Conservation (phyloP, 2,888 invertebrate genomes). For the Macrophya alboannulata region DNA sequence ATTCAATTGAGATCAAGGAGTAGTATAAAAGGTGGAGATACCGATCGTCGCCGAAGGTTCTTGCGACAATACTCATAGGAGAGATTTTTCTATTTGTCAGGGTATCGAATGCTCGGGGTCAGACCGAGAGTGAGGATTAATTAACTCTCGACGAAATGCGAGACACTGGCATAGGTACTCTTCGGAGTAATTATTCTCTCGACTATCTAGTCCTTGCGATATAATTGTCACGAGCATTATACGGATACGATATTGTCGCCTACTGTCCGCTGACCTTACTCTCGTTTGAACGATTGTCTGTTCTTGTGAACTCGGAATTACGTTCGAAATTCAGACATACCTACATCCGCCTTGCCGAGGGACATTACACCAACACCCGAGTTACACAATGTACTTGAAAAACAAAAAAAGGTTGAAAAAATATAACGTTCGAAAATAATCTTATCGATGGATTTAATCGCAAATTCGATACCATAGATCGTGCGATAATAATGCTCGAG, state of each 20-base stretch:
- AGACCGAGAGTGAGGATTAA: neutral
- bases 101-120: neutral
- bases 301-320: neutral
- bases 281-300: slow-evolving; percentile 28
- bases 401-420: no score
- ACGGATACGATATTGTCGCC: neutral
- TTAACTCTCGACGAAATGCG: neutral
- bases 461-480: neutral
- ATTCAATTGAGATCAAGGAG: slow-evolving; percentile 44
- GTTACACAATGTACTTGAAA: neutral
- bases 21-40: neutral
- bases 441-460: neutral
- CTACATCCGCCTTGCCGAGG: slow-evolving; percentile 10
- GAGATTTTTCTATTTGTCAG: neutral
- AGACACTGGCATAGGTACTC: neutral
- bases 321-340: neutral
- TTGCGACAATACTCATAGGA: neutral
- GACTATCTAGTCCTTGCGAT: slow-evolving; percentile 5
- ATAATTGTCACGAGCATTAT: neutral
- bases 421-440: neutral
- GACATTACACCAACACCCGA: neutral
- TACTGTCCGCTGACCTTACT: slow-evolving; percentile 31
- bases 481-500: neutral
- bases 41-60: slow-evolving; percentile 17
- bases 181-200: slow-evolving; percentile 8